Evolutionary conservation across 2,888 invertebrate genomes (phyloP).

Genomic region (Blastobasis adustella): DNA sequence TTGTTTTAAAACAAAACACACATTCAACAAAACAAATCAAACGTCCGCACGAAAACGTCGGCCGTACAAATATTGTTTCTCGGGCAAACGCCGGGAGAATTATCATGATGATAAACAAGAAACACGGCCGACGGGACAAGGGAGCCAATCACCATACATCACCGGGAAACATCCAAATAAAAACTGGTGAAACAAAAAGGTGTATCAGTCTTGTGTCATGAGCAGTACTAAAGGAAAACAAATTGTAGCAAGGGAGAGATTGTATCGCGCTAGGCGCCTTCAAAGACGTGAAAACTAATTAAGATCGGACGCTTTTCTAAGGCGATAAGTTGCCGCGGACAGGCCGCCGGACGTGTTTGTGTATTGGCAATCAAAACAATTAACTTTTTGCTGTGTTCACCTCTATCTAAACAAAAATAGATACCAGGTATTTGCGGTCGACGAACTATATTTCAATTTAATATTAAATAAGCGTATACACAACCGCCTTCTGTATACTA

Average conservation of each 20-base stretch:
- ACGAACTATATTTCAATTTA: neutral
- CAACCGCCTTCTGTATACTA: too few species aligned
- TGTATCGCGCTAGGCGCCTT: conserved; percentile 69
- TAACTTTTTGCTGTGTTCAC: conserved; percentile 64
- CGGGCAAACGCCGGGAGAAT: conserved; percentile 54
- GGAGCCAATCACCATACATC: conserved; percentile 74
- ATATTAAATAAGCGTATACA: too few species aligned
- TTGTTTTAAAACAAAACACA: conserved; percentile 54
- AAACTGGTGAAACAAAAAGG: conserved; percentile 63
- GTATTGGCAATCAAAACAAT: conserved; percentile 72
- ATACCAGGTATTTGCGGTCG: conserved; percentile 6
- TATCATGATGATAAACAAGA: conserved; percentile 71
- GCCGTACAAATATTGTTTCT: conserved; percentile 62
- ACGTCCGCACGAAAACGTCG: conserved; percentile 41
- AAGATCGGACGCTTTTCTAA: conserved; percentile 71
- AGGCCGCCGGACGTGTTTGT: conserved; percentile 60
- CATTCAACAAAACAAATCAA: conserved; percentile 59
- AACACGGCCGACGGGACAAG: conserved; percentile 61
- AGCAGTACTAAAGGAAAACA: conserved; percentile 67
- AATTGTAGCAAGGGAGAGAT: conserved; percentile 71
- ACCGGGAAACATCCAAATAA: conserved; percentile 61
- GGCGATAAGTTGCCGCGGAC: conserved; percentile 65
- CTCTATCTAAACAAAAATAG: conserved; percentile 46
- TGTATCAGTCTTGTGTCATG: conserved; percentile 51
- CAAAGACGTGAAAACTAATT: conserved; percentile 73